Evolutionary conservation across 2,888 invertebrate genomes (phyloP), one percentile per base, ranked within the genome.

Genomic region (Hartigia nigra): DNA sequence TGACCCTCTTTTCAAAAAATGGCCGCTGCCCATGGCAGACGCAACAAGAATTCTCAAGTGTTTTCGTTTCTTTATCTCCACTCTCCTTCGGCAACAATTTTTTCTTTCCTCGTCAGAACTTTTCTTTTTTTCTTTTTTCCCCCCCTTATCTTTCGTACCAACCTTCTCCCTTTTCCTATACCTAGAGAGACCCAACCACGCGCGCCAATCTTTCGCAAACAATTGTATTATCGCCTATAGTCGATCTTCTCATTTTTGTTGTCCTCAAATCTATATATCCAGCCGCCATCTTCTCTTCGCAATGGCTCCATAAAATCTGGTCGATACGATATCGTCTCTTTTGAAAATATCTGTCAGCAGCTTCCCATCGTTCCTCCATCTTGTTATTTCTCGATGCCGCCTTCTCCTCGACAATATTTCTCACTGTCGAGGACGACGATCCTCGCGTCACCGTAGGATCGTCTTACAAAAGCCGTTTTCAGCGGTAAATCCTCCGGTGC

Each of bases 401-500:
- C 55, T 1, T 55, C 55, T 55, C 55, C 55, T 9, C 0, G 34
- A 14, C 75, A 35, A n/a, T 2, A 14, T n/a, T 3, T 35, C 23
- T 23, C n/a, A 75, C 34, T 34, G 31, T 14, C 14, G 12, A 75
- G 35, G 23, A 14, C 31, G 32, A 34, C 75, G 75, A 37, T 75
- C 34, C 72, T 72, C 72, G 72, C 31, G 31, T 72, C 72, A 72
- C 31, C 72, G 31, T 72, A 31, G 72, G 72, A 69, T 36, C 32
- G 81, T 85, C 84, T 82, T 84, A 84, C 82, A 84, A 80, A 86
- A 86, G 81, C 84, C 83, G 83, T 85, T 85, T 83, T 83, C 82
- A 84, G 85, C 86, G 86, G 84, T 87, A 80, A 72, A 77, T 72
- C 72, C 32, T 34, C 32, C 31, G 75, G 75, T 35, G 75, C 5